Evolutionary conservation across 2,113 vertebrate genomes (phyloP).

Genomic region (Bothrops jararaca): DNA sequence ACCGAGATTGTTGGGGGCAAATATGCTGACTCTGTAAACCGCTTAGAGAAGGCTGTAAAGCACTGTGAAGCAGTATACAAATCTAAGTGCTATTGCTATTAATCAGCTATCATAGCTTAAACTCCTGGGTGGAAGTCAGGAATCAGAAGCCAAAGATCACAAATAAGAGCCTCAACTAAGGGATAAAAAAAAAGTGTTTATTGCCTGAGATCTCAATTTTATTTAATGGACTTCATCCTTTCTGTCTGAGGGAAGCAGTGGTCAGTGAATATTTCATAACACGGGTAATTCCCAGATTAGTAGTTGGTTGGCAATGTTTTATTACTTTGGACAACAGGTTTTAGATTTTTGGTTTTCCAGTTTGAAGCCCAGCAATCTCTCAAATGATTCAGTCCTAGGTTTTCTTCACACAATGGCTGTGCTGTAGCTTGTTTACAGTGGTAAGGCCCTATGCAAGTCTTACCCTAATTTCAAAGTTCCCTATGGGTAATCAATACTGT

Average conservation of each 20-base stretch:
- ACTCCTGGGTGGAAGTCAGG: not conserved
- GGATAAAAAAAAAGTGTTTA: not conserved
- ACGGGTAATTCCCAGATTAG: not conserved
- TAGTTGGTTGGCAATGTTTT: not conserved
- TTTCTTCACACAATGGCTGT: not conserved
- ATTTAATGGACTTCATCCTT: not conserved
- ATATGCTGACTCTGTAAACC: no score
- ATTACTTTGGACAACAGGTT: not conserved
- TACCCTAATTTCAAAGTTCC: not conserved
- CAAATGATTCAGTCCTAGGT: not conserved
- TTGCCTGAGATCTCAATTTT: not conserved
- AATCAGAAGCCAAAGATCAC: constrained; percentile 7
- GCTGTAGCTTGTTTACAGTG: not conserved
- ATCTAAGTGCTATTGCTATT: no score
- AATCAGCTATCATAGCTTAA: constrained; percentile 7
- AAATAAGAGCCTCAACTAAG: not conserved
- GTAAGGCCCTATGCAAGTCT: not conserved
- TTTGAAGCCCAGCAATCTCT: not conserved
- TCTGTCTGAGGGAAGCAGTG: not conserved
- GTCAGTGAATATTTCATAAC: not conserved
- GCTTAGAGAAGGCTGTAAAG: no score
- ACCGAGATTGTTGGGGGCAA: no score
- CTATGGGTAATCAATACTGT: not conserved
- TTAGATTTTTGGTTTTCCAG: not conserved
- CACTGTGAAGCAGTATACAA: no score